A percentile compares a stretch with the other conserved stretches of the same genome.
phyloP scores from a whole-genome alignment of 2,797 vertebrate genomes.

The Bradypodion ventrale region DNA sequence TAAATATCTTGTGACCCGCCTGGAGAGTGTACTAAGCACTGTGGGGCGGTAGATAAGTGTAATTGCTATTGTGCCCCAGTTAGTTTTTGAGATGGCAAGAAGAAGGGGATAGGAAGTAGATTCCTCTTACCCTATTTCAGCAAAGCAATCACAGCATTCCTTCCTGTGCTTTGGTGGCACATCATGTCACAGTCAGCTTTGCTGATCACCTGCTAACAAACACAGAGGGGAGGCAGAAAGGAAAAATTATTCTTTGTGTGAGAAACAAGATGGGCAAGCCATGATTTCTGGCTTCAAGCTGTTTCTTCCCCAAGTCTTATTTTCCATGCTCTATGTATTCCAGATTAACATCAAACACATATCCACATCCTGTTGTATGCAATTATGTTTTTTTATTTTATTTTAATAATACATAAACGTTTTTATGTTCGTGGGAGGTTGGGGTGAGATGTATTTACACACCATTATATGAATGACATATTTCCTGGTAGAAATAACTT shows the following conservation, averaged over 20 bases:
- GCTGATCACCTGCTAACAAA: slow-evolving; percentile 3
- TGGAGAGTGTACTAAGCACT: too few relatives aligned
- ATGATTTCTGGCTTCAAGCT: not conserved
- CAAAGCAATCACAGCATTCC: slow-evolving; percentile 17
- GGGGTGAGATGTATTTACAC: not conserved
- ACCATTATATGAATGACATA: not conserved
- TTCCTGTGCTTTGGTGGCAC: not conserved
- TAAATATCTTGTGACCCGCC: too few relatives aligned
- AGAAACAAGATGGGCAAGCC: not conserved
- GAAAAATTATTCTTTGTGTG: slow-evolving; percentile 4
- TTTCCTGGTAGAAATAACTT: not conserved
- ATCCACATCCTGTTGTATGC: too few relatives aligned
- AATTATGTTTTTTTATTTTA: too few relatives aligned
- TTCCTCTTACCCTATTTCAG: not conserved
- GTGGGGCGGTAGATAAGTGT: too few relatives aligned
- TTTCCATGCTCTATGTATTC: not conserved
- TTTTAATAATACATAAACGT: too few relatives aligned
- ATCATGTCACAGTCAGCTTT: not conserved
- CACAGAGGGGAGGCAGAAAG: not conserved
- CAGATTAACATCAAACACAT: not conserved
- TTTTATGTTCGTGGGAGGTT: too few relatives aligned
- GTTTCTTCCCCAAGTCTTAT: not conserved
- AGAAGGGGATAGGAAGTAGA: too few relatives aligned
- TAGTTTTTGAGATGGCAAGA: too few relatives aligned
- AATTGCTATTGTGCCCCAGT: too few relatives aligned